Percentiles rank a stretch among this genome's conserved stretches.
Evolutionary conservation across 2,888 invertebrate species (phyloP).

Genomic region (Melieria omissa): DNA sequence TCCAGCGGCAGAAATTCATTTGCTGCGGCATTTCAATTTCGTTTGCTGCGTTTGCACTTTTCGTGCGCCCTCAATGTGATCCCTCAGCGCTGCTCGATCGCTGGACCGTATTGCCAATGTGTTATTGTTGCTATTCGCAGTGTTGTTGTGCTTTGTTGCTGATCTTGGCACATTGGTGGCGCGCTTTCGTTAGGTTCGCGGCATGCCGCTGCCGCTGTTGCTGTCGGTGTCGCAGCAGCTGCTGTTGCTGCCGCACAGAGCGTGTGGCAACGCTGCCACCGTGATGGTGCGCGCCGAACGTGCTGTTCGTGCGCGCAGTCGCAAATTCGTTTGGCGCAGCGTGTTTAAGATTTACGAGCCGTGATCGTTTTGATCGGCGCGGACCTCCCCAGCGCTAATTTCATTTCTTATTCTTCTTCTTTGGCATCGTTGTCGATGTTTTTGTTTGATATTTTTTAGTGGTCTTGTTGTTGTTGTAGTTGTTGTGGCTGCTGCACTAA

Average conservation of each 20-base stretch:
- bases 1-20: neutral
- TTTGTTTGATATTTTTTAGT: slow-evolving; percentile 4
- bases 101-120: slow-evolving; percentile 5
- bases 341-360: slow-evolving; percentile 59
- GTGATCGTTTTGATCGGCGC: slow-evolving; percentile 55
- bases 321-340: slow-evolving; percentile 34
- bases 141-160: slow-evolving; percentile 33
- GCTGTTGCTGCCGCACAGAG: neutral
- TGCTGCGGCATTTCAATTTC: slow-evolving; percentile 24
- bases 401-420: slow-evolving; percentile 48
- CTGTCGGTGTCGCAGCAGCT: slow-evolving; percentile 11
- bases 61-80: slow-evolving; percentile 1
- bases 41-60: slow-evolving; percentile 23
- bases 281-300: slow-evolving; percentile 49
- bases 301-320: slow-evolving; percentile 59
- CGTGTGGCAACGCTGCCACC: slow-evolving; percentile 5
- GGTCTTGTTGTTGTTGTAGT: slow-evolving; percentile 1
- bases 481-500: neutral
- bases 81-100: neutral
- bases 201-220: slow-evolving; percentile 38
- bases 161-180: slow-evolving; percentile 41
- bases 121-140: slow-evolving; percentile 33
- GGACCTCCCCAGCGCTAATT: slow-evolving; percentile 65
- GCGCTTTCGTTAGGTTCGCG: slow-evolving; percentile 31
- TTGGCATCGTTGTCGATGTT: neutral